Percentiles rank a stretch among this genome's conserved stretches.
These are phyloP conservation scores for Drosophila anomalata DNA, from an alignment of 2,888 invertebrate species.

Conservation along the genomic window DNA sequence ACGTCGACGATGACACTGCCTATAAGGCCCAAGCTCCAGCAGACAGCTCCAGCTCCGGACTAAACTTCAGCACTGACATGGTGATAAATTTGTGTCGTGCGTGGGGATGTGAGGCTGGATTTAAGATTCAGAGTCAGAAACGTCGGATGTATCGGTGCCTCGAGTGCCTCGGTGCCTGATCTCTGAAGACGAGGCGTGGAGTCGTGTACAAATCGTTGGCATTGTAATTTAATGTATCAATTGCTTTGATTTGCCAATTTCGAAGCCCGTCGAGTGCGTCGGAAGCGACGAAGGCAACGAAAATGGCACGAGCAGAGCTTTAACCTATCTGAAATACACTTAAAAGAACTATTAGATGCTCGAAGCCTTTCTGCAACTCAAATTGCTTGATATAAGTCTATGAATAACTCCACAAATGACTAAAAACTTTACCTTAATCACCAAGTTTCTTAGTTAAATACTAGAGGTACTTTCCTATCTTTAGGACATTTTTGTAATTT, in stretches of 20 bases:
- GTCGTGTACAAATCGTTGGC: constrained; percentile 78
- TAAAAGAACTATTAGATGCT: neutral
- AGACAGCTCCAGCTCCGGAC: constrained; percentile 43
- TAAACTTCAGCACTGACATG: constrained; percentile 38
- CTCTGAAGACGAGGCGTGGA: constrained; percentile 67
- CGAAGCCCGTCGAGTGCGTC: constrained; percentile 57
- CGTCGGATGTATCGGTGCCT: constrained; percentile 3
- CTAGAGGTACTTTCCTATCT: constrained; percentile 13
- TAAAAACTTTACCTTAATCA: no score
- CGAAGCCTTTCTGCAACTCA: neutral
- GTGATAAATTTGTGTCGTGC: constrained; percentile 80
- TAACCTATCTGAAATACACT: constrained; percentile 22
- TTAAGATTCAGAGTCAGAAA: constrained; percentile 8
- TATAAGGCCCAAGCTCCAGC: constrained; percentile 50
- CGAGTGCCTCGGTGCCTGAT: constrained; percentile 8
- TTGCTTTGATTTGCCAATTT: constrained; percentile 79
- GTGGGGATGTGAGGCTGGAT: constrained; percentile 72
- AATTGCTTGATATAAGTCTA: neutral
- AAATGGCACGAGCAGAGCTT: constrained; percentile 68
- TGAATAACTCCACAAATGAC: no score
- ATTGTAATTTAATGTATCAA: constrained; percentile 80
- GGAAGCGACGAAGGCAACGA: constrained; percentile 62
- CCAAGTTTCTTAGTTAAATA: neutral
- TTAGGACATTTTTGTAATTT: constrained; percentile 11
- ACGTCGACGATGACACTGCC: constrained; percentile 75